A percentile compares a stretch with the other conserved stretches of the same genome.
These are phyloP conservation scores for Galagoides demidoff DNA, from an alignment of 2,797 vertebrate genomes.

Conservation along the genomic window DNA sequence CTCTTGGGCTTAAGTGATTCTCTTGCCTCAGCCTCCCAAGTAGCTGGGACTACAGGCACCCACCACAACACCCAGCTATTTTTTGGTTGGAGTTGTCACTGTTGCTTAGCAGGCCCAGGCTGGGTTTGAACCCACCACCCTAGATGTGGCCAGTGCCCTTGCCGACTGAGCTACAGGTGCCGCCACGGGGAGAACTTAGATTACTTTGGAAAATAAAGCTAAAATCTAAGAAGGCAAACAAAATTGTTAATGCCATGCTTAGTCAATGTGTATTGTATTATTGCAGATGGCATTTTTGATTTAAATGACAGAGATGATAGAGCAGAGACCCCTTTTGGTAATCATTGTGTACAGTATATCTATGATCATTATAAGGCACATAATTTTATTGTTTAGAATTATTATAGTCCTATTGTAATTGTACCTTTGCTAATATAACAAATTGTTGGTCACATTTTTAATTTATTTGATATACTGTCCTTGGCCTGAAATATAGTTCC, in stretches of 20 bases:
- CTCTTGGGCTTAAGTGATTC: no score
- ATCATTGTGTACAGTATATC: not conserved
- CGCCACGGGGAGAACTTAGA: not conserved
- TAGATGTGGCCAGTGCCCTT: no score
- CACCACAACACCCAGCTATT: no score
- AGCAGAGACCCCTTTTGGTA: conserved; percentile 32
- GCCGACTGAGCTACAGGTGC: no score
- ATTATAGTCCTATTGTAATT: not conserved
- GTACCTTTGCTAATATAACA: conserved; percentile 45
- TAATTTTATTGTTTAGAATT: conserved; percentile 42
- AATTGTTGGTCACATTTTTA: conserved; percentile 8
- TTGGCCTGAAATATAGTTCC: conserved; percentile 36
- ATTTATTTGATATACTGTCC: not conserved
- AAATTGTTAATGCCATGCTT: conserved; percentile 40
- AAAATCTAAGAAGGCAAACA: conserved; percentile 29
- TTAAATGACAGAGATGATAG: not conserved
- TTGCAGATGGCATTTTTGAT: conserved; percentile 21
- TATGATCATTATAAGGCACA: not conserved
- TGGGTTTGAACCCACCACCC: no score
- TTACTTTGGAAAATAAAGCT: conserved; percentile 53
- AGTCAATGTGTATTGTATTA: not conserved
- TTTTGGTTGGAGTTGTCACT: no score
- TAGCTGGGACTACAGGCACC: no score
- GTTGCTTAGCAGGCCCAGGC: no score
- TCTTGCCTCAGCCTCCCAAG: no score